Conservation (phyloP, 2,797 vertebrate genomes). For the Cynopterus sphinx region DNA sequence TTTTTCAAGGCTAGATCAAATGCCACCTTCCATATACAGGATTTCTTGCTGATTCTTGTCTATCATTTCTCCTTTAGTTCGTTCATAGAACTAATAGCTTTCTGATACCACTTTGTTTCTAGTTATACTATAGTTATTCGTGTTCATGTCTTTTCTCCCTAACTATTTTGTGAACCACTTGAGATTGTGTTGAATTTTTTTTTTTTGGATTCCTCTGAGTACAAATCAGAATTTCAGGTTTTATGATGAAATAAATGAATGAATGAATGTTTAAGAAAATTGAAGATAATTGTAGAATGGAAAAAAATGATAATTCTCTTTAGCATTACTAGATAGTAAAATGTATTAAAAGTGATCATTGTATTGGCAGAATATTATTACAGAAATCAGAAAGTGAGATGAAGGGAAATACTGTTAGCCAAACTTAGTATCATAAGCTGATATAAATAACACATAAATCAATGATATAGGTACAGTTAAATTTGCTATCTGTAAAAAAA, state of each 20-base stretch:
- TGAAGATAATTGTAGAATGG: background rate
- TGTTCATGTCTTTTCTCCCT: background rate
- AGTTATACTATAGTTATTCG: background rate
- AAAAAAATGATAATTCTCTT: background rate
- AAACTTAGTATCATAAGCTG: background rate
- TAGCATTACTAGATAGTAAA: background rate
- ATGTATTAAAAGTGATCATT: background rate
- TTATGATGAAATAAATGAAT: background rate
- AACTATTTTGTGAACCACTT: background rate
- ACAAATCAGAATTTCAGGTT: background rate
- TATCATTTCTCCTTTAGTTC: background rate
- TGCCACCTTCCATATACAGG: background rate
- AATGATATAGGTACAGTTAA: background rate
- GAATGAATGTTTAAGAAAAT: background rate
- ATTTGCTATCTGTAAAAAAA: background rate
- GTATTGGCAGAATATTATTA: background rate
- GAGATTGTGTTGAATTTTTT: background rate
- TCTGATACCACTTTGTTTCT: background rate
- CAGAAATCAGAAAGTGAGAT: background rate
- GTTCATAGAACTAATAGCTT: background rate
- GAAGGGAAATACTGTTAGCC: background rate
- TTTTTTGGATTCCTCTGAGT: background rate
- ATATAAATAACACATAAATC: background rate
- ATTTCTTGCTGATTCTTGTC: background rate
- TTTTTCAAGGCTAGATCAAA: background rate